phyloP scores from a whole-genome alignment of 2,888 invertebrate species.

The Deroplatys truncata region DNA sequence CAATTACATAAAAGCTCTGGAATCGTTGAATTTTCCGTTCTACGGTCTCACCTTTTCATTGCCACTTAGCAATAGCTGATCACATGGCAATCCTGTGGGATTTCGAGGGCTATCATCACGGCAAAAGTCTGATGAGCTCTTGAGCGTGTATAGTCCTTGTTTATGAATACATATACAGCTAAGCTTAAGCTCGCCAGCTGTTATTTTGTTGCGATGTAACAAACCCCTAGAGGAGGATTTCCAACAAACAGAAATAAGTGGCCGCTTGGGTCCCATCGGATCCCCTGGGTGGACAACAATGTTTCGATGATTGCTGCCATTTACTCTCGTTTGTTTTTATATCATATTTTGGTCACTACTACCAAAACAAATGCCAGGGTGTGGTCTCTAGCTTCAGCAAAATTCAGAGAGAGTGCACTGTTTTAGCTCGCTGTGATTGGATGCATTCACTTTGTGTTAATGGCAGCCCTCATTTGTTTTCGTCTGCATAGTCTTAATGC shows the following conservation, averaged over 20 bases:
- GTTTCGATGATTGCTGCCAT: neutral
- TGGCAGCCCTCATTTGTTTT: too few relatives aligned
- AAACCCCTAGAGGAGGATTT: neutral
- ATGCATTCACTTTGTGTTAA: too few relatives aligned
- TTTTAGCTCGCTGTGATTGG: too few relatives aligned
- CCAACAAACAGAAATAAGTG: neutral
- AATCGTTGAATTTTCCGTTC: neutral
- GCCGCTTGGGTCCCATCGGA: neutral
- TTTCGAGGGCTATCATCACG: neutral
- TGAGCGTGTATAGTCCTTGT: neutral
- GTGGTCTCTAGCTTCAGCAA: too few relatives aligned
- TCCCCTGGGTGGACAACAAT: neutral
- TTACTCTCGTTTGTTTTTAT: neutral
- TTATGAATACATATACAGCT: neutral
- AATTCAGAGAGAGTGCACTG: too few relatives aligned
- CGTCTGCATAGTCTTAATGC: too few relatives aligned
- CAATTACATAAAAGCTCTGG: neutral
- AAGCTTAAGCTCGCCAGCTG: neutral
- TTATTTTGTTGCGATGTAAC: neutral
- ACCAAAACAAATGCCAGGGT: too few relatives aligned
- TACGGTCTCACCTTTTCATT: neutral
- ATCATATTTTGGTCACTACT: neutral
- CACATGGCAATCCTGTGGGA: neutral
- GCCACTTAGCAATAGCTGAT: neutral
- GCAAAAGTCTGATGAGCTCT: neutral